Conservation (phyloP, 2,797 vertebrate genomes). For the Erpetoichthys calabaricus region DNA sequence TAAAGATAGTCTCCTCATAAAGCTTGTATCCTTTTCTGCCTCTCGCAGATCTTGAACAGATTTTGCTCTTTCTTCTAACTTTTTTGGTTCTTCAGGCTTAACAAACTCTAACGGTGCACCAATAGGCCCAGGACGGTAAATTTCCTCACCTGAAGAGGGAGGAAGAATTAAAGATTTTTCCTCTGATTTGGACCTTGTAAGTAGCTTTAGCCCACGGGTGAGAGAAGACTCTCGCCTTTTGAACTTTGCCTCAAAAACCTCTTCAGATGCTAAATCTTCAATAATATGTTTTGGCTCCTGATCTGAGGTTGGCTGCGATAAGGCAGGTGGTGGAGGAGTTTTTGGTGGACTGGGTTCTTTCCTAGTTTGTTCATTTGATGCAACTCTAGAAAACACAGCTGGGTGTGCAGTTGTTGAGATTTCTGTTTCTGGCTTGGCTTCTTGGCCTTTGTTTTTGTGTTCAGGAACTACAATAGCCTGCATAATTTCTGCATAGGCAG, state of each 20-base stretch:
- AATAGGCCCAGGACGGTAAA: constrained; percentile 74
- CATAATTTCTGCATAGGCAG: constrained; percentile 84
- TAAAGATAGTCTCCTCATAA: constrained; percentile 76
- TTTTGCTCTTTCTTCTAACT: constrained; percentile 70
- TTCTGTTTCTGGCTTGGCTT: constrained; percentile 19
- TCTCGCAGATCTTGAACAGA: constrained; percentile 84
- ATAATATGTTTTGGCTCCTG: constrained; percentile 39
- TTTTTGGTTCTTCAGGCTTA: constrained; percentile 27
- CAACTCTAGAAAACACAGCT: constrained; percentile 58
- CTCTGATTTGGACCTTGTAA: constrained; percentile 73
- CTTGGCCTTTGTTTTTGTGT: constrained; percentile 9
- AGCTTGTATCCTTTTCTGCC: constrained; percentile 68
- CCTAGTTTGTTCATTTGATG: constrained; percentile 48
- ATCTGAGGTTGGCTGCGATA: constrained; percentile 26
- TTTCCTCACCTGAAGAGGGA: constrained; percentile 56
- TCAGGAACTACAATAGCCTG: constrained; percentile 67
- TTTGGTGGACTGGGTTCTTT: constrained; percentile 18
- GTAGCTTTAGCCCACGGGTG: constrained; percentile 67
- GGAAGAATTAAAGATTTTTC: constrained; percentile 48
- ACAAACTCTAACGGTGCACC: constrained; percentile 77
- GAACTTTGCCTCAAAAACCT: constrained; percentile 86
- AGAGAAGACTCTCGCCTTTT: constrained; percentile 83
- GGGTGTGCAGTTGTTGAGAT: constrained; percentile 48
- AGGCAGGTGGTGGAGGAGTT: constrained; percentile 30
- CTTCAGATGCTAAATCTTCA: constrained; percentile 77